These are phyloP conservation scores for Stichodactyla mertensii DNA, from an alignment of 64 coral and sea anemone genomes.

Conservation along the genomic window DNA sequence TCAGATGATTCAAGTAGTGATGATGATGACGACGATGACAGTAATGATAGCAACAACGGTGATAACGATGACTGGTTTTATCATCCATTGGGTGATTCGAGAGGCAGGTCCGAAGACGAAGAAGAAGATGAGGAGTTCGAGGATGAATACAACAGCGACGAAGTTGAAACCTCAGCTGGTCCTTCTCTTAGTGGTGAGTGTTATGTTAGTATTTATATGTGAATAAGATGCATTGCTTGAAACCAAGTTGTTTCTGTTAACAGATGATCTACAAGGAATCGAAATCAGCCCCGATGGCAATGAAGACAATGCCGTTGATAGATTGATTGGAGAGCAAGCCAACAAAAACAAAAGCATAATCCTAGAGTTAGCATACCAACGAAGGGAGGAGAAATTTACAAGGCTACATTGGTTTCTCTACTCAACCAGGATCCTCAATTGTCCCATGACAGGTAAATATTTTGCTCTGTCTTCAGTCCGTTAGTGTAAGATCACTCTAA, in stretches of 20 bases:
- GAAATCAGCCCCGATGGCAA: background rate
- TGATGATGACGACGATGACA: slow-evolving; percentile 3
- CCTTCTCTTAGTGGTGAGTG: background rate
- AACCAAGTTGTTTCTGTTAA: background rate
- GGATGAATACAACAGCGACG: slow-evolving; percentile 3
- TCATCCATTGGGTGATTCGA: slow-evolving; percentile 11
- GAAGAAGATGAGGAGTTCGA: background rate
- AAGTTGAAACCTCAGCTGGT: slow-evolving; percentile 21
- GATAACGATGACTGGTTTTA: slow-evolving; percentile 32
- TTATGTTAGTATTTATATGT: background rate
- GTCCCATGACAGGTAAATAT: slow-evolving; percentile 45
- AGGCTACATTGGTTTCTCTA: slow-evolving; percentile 36
- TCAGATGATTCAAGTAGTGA: slow-evolving; percentile 2
- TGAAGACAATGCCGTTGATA: slow-evolving; percentile 23
- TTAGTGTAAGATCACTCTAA: background rate
- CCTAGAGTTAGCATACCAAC: slow-evolving; percentile 25
- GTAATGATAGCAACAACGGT: slow-evolving; percentile 23
- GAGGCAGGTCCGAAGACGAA: slow-evolving; percentile 9
- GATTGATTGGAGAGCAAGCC: background rate
- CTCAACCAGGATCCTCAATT: slow-evolving; percentile 41
- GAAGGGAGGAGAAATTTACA: slow-evolving; percentile 31
- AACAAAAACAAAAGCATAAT: slow-evolving; percentile 20
- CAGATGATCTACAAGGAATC: slow-evolving; percentile 11
- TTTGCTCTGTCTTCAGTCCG: too few relatives aligned
- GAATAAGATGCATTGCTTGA: background rate